phyloP scores from a whole-genome alignment of 2,113 vertebrate species.

The Callipepla californica region DNA sequence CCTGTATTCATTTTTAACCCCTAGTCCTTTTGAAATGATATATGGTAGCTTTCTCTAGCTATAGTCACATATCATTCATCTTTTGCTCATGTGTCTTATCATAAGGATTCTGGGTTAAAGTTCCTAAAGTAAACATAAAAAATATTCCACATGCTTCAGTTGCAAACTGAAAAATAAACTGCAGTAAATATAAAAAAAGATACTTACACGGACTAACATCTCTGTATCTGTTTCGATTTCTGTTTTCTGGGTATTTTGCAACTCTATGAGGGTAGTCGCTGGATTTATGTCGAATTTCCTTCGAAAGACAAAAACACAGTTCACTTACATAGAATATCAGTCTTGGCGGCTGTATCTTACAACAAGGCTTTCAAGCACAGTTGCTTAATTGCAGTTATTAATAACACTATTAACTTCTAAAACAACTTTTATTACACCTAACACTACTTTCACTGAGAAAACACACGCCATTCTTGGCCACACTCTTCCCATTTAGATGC shows the following conservation, averaged over 20 bases:
- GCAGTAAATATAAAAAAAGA: background rate
- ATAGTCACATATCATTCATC: background rate
- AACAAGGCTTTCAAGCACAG: background rate
- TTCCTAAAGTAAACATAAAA: background rate
- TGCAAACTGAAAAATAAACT: background rate
- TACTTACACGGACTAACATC: constrained; percentile 99
- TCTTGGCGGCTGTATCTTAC: too few relatives aligned
- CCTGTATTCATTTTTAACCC: background rate
- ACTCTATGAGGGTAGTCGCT: constrained; percentile 91
- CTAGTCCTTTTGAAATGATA: background rate
- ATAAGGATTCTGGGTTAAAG: background rate
- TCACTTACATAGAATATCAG: background rate
- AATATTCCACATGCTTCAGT: background rate
- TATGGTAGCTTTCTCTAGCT: background rate
- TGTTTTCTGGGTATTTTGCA: constrained; percentile 94
- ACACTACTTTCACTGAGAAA: background rate
- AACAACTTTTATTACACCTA: background rate
- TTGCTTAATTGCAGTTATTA: background rate
- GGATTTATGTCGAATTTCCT: constrained; percentile 96
- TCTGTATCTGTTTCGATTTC: constrained; percentile 97
- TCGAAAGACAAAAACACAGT: constrained; percentile 68
- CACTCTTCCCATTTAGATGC: background rate
- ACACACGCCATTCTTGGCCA: rapidly evolving
- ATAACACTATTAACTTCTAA: background rate
- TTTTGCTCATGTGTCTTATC: background rate